Percentiles rank a stretch among this genome's conserved stretches.
phyloP scores from a whole-genome alignment of 2,888 invertebrate genomes.

The Spodoptera littoralis region DNA sequence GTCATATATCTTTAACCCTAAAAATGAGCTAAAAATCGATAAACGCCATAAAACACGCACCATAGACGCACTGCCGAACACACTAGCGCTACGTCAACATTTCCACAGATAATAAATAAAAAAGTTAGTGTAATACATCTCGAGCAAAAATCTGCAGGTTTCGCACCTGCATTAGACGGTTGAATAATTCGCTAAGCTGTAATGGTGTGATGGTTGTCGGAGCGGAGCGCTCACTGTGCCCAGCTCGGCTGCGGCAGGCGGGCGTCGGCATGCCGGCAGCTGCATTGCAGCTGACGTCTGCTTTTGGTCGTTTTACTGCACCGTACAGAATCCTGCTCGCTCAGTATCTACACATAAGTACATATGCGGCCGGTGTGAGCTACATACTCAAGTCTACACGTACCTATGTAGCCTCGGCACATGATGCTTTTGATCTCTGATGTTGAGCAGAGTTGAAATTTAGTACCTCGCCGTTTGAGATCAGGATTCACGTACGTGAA shows the following conservation, averaged over 20 bases:
- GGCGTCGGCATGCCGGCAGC: constrained; percentile 71
- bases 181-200: constrained; percentile 72
- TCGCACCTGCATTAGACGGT: constrained; percentile 69
- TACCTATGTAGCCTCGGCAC: constrained; percentile 9
- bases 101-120: constrained; percentile 4
- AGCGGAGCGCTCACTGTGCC: constrained; percentile 25
- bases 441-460: constrained; percentile 40
- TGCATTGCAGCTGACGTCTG: constrained; percentile 83
- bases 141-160: constrained; percentile 7
- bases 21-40: background rate
- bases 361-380: constrained; percentile 14
- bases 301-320: constrained; percentile 83
- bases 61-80: background rate
- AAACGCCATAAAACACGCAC: constrained; percentile 13
- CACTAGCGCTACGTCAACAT: background rate
- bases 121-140: constrained; percentile 1
- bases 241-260: constrained; percentile 56
- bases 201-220: constrained; percentile 54
- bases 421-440: constrained; percentile 49
- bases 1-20: background rate
- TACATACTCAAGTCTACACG: constrained; percentile 8
- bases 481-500: constrained; percentile 23
- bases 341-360: constrained; percentile 20
- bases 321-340: constrained; percentile 56
- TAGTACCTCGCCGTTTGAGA: constrained; percentile 18